Conservation (phyloP, 2,797 vertebrate species). For the Spea hammondii region DNA sequence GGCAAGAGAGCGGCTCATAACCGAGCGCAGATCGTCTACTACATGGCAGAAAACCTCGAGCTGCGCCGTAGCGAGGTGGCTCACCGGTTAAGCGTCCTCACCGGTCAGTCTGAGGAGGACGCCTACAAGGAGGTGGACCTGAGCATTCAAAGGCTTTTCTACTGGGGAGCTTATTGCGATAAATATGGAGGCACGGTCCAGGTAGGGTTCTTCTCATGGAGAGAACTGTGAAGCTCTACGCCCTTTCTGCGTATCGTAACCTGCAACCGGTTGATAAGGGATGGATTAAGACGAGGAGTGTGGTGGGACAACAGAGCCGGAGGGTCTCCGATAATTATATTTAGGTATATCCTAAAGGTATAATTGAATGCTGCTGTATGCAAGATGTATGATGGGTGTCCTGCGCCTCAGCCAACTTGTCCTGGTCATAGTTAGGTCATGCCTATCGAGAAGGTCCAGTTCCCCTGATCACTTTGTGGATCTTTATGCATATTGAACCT, state of each 20-base stretch:
- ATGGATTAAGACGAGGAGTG: too few relatives aligned
- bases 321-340: too few relatives aligned
- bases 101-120: conserved; percentile 57
- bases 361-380: too few relatives aligned
- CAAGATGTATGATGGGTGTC: too few relatives aligned
- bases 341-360: too few relatives aligned
- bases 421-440: too few relatives aligned
- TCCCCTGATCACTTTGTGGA: too few relatives aligned
- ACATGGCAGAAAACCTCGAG: conserved; percentile 71
- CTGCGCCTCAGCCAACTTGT: too few relatives aligned
- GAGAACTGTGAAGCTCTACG: not conserved
- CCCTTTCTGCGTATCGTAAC: not conserved
- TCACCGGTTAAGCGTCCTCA: conserved; percentile 62
- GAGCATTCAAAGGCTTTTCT: conserved; percentile 70
- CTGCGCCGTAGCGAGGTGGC: conserved; percentile 67
- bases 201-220: conserved; percentile 62
- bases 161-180: conserved; percentile 78
- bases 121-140: conserved; percentile 75
- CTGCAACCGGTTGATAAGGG: too few relatives aligned
- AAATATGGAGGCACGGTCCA: conserved; percentile 69
- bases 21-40: conserved; percentile 74
- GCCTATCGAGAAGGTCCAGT: too few relatives aligned
- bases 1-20: conserved; percentile 70
- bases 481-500: too few relatives aligned
- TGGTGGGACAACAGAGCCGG: too few relatives aligned